Base-by-base conservation (phyloP, 2,113 vertebrate genomes). In the Heloderma charlesbogerti region DNA sequence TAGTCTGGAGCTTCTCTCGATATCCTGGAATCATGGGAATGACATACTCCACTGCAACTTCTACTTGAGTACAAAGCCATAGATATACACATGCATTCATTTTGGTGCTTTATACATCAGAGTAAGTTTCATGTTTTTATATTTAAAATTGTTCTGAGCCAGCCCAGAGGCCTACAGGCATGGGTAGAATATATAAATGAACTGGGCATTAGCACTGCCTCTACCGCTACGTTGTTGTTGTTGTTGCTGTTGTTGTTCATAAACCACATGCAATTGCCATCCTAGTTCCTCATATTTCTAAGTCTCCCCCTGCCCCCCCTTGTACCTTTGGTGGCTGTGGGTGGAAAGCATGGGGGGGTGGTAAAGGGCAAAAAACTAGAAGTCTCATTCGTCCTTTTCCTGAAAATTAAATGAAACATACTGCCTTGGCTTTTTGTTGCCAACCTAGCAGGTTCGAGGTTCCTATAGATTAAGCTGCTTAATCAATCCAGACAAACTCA, bases 391-490 rank as follows among this genome's bases (percentile, higher is more conserved):
- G 72, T 69, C 0, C 1, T 88, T 92, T 94, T 87, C 54, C 91
- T 93, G 95, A 94, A 89, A 77, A 89, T 86, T 93, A 72, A 94
- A 96, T 81, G 0, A 66, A 86, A 77, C 86, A 93, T 94, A 91
- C 60, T 94, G 88, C 96, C 94, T 93, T 88, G 96, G 94, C 91
- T 95, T 90, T 95, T 92, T 84, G 87, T 93, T 93, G 93, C 94
- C 94, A 92, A 88, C 89, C 43, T 89, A 87, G 89, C 88, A 77
- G 91, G 89, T 93, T 93, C 75, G 87, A 77, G 91, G 89, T 93
- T 93, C 75, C 91, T 93, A 51, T 89, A 89, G 93, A 95, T 97
- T 95, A 96, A 96, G 91, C 90, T 91, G 87, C 84, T 92, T 96
- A 95, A 96, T 97, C 96, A 95, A 92, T 94, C 92, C 91, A 86